Percentiles rank a stretch among this genome's conserved stretches.
Evolutionary conservation across 2,888 invertebrate genomes (phyloP).

Genomic region (Thymelicus sylvestris): DNA sequence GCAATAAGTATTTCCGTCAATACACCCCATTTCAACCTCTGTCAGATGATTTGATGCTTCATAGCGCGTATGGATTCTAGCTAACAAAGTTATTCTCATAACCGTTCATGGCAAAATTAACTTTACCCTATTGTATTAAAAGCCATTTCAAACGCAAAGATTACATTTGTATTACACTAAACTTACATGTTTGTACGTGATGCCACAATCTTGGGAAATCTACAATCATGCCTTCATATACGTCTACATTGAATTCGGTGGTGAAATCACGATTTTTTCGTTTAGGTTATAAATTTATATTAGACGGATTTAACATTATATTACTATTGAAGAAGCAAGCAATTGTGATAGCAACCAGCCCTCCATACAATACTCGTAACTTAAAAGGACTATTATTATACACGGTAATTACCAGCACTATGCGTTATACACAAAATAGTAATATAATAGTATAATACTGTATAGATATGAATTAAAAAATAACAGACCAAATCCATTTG

Average conservation of each 20-base stretch:
- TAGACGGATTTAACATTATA: too few species aligned
- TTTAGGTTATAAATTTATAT: neutral
- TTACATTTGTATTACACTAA: neutral
- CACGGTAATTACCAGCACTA: too few species aligned
- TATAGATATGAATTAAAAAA: too few species aligned
- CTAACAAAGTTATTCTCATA: neutral
- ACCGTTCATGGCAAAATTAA: neutral
- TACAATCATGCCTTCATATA: slow-evolving; percentile 32
- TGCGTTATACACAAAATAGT: too few species aligned
- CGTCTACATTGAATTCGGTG: slow-evolving; percentile 38
- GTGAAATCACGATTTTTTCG: slow-evolving; percentile 36
- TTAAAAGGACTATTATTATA: too few species aligned
- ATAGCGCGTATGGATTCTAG: neutral
- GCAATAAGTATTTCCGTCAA: slow-evolving; percentile 23
- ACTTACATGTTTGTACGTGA: slow-evolving; percentile 19
- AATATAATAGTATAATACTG: too few species aligned
- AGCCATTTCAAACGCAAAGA: neutral
- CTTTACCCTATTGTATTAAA: neutral
- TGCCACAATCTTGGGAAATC: neutral
- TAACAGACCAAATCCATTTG: too few species aligned
- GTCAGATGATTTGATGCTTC: slow-evolving; percentile 29
- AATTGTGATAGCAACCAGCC: too few species aligned
- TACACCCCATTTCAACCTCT: slow-evolving; percentile 28
- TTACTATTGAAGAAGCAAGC: too few species aligned
- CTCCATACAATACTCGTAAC: too few species aligned